Evolutionary conservation across 2,113 vertebrate genomes (phyloP), one percentile per base, ranked within the genome.

Genomic region (Puffinus mauretanicus): DNA sequence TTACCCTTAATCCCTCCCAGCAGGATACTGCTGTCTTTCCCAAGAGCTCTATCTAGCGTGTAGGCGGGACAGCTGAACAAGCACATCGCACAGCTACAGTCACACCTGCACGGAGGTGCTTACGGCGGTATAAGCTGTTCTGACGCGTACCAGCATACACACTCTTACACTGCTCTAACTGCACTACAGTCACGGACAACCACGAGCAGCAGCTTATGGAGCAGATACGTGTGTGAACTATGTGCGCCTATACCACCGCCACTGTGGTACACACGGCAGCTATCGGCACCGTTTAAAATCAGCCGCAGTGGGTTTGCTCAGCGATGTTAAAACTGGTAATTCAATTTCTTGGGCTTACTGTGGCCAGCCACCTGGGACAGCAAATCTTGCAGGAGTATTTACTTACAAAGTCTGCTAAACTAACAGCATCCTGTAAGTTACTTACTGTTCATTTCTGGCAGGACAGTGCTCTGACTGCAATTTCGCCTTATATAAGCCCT

Each of bases 71-170:
- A 36, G 64, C 4, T 15, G 49, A 64, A 46, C 2, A 4, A 42
- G 40, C 7, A 13, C 38, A 14, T 24, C 1, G 1, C 6, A 11
- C 17, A 14, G 36, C 17, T 12, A 15, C 1, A n/a, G 19, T n/a
- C 38, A 30, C 49, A 30, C 47, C 42, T 5, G 32, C 55, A 22
- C 32, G 21, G 36, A 14, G 66, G 13, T 20, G 57, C 27, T n/a
- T 4, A 22, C 1, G 3, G 22, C 5, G 0, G 19, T 4, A 7
- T 3, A 7, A 14, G 42, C 62, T 46, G n/a, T 30, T 40, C 57
- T 5, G 11, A 38, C 5, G 3, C 3, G 1, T 14, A 34, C 34
- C 19, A 47, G 34, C 22, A 21, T 9, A 20, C n/a, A 15, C 15
- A 1, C 38, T 13, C 54, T 40, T 8, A n/a, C 11, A 1, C 55